Evolutionary conservation across 1,140 invertebrate genomes (phyloP), one percentile per base, ranked within the genome.

Genomic region (Drosophila persimilis): DNA sequence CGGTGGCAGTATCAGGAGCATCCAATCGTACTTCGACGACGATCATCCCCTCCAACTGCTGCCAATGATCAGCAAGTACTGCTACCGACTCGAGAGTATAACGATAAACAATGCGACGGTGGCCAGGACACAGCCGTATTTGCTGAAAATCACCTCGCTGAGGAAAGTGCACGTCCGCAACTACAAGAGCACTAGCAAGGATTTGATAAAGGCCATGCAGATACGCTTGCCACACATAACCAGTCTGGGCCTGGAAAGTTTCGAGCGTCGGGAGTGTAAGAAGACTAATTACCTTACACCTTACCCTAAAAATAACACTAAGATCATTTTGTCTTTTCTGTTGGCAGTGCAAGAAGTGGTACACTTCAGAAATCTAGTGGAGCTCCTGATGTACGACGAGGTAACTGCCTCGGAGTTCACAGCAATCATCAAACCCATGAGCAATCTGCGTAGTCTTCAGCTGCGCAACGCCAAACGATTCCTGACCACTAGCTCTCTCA

Each of bases 171-270:
- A 86, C 24, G 66, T 86, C 7, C 70, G 83, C 2, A 86, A 86
- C 39, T 86, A 86, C 46, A 86, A 86, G 17, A 75, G 77, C 59
- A 86, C 81, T 5, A 86, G 81, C 50, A 71, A 65, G 20, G 83
- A 86, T 52, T 61, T 86, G 6, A 67, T 86, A 5, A 69, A 46
- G 13, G 62, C 56, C 1, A 81, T 86, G 35, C 48, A 61, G 6
- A 39, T 60, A 5, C 62, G 79, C 17, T 50, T 86, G 56, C 81
- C 81, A 15, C 52, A 51, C 15, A 77, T 86, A 8, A 80, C 43
- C 43, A 52, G 55, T 29, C 39, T 86, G 3, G 75, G 81, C 2
- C 39, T 86, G 43, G 81, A 86, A 24, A 71, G 74, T 11, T 86
- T 86, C 11, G 81, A 86, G 0, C 77, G 83, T 20, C 61, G 52